A percentile compares a stretch with the other conserved stretches of the same genome.
These are phyloP conservation scores for Dyspetes luteomarginatus DNA, from an alignment of 2,888 invertebrate genomes.

Conservation along the genomic window DNA sequence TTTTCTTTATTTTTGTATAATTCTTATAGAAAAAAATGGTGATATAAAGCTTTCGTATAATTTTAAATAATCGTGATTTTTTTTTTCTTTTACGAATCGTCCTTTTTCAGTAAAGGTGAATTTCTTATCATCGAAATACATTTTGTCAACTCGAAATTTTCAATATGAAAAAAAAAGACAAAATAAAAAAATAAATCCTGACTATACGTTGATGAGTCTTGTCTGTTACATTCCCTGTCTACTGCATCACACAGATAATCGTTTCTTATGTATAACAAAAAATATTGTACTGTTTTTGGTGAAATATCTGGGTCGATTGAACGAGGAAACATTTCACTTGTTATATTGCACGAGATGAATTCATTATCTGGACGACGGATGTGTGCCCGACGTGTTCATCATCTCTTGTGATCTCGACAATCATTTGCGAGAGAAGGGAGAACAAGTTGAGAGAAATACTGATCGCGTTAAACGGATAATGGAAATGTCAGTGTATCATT, in stretches of 20 bases:
- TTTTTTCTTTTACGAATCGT: too few species aligned
- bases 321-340: constrained; percentile 26
- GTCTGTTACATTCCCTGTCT: neutral
- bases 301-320: neutral
- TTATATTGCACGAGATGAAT: constrained; percentile 28
- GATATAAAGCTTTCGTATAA: too few species aligned
- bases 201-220: too few species aligned
- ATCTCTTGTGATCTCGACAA: constrained; percentile 42
- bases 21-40: too few species aligned
- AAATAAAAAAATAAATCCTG: too few species aligned
- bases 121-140: too few species aligned
- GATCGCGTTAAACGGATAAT: constrained; percentile 1
- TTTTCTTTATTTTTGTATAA: too few species aligned
- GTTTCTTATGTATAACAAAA: neutral
- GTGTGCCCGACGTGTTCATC: constrained; percentile 43
- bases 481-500: constrained; percentile 44
- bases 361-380: constrained; percentile 44
- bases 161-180: too few species aligned
- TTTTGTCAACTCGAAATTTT: too few species aligned
- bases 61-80: too few species aligned
- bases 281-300: neutral
- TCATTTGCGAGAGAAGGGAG: constrained; percentile 30
- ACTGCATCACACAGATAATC: too few species aligned
- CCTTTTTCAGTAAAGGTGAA: too few species aligned
- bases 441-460: constrained; percentile 31